These are phyloP conservation scores for Himalopsyche anomala DNA, from an alignment of 2,888 invertebrate species.

Conservation along the genomic window DNA sequence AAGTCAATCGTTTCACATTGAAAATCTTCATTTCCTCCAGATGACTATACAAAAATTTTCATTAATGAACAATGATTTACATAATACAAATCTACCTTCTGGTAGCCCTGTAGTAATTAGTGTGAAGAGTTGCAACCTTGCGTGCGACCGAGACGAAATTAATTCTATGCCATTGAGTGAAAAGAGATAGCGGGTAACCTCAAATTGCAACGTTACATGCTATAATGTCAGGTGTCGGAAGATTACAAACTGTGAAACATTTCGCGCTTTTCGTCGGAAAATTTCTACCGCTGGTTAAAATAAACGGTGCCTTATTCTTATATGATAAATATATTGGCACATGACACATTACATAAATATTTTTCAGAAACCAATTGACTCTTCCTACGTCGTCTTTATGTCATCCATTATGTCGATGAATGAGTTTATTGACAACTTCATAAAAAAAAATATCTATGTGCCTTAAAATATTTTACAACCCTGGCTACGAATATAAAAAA, in stretches of 20 bases:
- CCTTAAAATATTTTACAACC: too few relatives aligned
- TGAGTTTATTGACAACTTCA: too few relatives aligned
- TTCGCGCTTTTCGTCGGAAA: background rate
- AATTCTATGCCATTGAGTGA: constrained; percentile 37
- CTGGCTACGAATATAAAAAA: too few relatives aligned
- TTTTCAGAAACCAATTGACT: too few relatives aligned
- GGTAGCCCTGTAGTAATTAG: constrained; percentile 38
- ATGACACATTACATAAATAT: too few relatives aligned
- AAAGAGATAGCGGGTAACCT: constrained; percentile 42
- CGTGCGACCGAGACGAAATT: constrained; percentile 22
- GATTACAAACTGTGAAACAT: background rate
- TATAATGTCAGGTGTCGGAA: constrained; percentile 1
- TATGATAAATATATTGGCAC: too few relatives aligned
- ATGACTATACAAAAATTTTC: background rate
- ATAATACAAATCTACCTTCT: background rate
- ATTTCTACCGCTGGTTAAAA: too few relatives aligned
- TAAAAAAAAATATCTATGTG: too few relatives aligned
- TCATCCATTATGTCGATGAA: too few relatives aligned
- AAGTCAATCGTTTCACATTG: background rate
- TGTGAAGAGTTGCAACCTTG: constrained; percentile 39
- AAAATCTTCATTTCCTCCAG: background rate
- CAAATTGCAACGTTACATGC: constrained; percentile 37
- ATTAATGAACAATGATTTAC: constrained; percentile 1
- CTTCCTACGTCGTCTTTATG: too few relatives aligned
- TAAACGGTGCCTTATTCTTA: too few relatives aligned